Base-by-base conservation (phyloP, 1,140 invertebrate genomes). In the Drosophila melanica region DNA sequence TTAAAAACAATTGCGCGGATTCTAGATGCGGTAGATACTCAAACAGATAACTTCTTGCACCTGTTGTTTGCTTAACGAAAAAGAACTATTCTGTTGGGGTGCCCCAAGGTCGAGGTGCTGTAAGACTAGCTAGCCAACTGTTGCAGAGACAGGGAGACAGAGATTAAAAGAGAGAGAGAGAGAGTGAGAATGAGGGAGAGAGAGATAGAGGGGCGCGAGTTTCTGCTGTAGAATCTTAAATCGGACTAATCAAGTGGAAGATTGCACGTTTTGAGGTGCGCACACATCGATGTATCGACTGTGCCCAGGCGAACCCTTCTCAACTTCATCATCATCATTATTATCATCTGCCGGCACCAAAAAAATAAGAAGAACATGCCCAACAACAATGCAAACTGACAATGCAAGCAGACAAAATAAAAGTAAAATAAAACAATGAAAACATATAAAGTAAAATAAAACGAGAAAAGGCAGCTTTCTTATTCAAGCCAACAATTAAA, bases 201-300 rank as follows among this genome's bases (percentile, higher is more conserved):
- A 18, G 18, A 39, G 59, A 55, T n/a, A n/a, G n/a, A 60, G 67
- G 41, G 16, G 10, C 8, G 33, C 42, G 33, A 42, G 27, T 65
- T 57, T 64, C 42, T 68, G 50, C 58, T 57, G 47, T 42, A 63
- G 54, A 8, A 9, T 8, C 76, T 75, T 53, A 71, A 65, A 69
- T 68, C 65, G 65, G 76, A 82, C 82, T 82, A 87, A 87, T 87
- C 82, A 87, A 87, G 84, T 87, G 82, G 84, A 87, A 87, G 82
- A 86, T 79, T 87, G 86, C 79, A 70, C 58, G 66, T 77, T 73
- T 78, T 79, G 44, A 79, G 82, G 78, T 86, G 82, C 82, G 66
- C 33, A 33, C 47, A 54, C 39, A 58, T 58, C 75, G 68, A 64
- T 39, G 63, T 77, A 68, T 79, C 71, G 79, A 76, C 65, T 54